phyloP scores from a whole-genome alignment of 2,113 vertebrate genomes.

The Podarcis cretensis region DNA sequence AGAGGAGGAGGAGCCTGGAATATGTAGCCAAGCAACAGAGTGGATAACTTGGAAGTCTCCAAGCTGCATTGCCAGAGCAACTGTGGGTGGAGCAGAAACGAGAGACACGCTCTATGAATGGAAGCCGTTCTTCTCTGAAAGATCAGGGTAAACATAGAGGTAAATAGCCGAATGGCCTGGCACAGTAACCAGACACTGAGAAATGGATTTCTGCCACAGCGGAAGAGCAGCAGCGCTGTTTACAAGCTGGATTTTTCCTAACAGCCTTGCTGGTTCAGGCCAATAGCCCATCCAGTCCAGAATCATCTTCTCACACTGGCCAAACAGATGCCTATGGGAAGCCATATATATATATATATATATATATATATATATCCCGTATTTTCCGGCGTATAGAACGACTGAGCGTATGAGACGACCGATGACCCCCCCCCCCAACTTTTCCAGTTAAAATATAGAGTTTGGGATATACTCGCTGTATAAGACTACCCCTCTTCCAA shows the following conservation, averaged over 20 bases:
- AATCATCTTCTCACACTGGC: no score
- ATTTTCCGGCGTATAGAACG: no score
- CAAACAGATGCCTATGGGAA: no score
- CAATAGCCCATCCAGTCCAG: no score
- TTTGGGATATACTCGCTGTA: no score
- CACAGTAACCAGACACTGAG: not conserved
- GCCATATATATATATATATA: no score
- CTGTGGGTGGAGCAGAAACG: not conserved
- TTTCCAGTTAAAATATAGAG: no score
- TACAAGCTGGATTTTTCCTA: not conserved
- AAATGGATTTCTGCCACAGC: not conserved
- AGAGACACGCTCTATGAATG: not conserved
- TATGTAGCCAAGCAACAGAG: constrained; percentile 35
- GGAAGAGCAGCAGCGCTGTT: not conserved
- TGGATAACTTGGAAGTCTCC: constrained; percentile 20
- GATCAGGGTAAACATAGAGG: not conserved
- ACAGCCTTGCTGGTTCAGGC: no score
- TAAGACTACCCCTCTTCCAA: no score
- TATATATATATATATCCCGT: no score
- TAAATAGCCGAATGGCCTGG: not conserved
- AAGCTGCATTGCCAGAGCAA: constrained; percentile 36
- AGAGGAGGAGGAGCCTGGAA: constrained; percentile 13
- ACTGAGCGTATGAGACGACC: no score
- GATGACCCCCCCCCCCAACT: no score
- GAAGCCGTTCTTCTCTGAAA: not conserved